These are phyloP conservation scores for Exaiptasia diaphana DNA, from an alignment of 64 coral and sea anemone genomes.

Conservation along the genomic window DNA sequence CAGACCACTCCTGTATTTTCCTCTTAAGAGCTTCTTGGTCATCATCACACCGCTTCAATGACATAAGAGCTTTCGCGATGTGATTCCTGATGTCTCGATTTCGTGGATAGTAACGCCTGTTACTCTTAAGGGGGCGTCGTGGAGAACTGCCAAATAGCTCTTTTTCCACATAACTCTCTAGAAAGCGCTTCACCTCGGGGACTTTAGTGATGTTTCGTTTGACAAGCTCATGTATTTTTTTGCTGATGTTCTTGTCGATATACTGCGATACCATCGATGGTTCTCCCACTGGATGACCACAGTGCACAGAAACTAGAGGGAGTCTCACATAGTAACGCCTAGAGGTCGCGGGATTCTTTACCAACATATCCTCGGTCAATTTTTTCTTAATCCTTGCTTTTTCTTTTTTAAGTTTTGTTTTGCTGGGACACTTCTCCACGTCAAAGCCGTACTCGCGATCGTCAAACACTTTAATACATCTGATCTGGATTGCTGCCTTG, in stretches of 20 bases:
- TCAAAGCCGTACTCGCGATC: background rate
- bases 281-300: background rate
- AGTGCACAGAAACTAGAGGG: background rate
- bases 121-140: background rate
- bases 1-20: too few relatives aligned
- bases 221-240: background rate
- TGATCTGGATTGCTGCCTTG: background rate
- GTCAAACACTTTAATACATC: background rate
- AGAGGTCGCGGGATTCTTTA: background rate
- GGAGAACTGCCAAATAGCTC: background rate
- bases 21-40: constrained; percentile 31
- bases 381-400: background rate
- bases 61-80: background rate
- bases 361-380: background rate
- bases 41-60: constrained; percentile 15
- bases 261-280: background rate
- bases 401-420: background rate
- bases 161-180: background rate
- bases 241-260: background rate
- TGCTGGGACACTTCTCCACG: background rate
- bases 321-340: background rate
- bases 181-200: background rate
- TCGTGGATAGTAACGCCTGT: background rate
- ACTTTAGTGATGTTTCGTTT: background rate
- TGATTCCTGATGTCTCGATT: background rate